These are phyloP conservation scores for Yponomeuta sedellus DNA, from an alignment of 2,888 invertebrate genomes.

Conservation along the genomic window DNA sequence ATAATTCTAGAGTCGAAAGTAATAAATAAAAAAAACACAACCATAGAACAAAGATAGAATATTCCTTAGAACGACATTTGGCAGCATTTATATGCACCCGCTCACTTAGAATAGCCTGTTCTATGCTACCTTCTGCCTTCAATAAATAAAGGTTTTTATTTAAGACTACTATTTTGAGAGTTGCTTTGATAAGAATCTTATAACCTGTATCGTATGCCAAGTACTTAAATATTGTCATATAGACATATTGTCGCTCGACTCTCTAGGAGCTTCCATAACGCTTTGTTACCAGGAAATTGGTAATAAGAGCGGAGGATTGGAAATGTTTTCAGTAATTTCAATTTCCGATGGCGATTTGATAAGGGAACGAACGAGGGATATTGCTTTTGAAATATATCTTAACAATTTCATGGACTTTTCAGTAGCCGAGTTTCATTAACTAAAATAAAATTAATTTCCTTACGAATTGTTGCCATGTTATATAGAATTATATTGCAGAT, in stretches of 20 bases:
- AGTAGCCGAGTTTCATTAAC: not conserved
- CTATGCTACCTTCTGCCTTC: not conserved
- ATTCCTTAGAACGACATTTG: too few species aligned
- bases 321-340: constrained; percentile 42
- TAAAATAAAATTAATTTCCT: not conserved
- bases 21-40: too few species aligned
- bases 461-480: not conserved
- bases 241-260: not conserved
- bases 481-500: not conserved
- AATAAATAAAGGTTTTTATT: not conserved
- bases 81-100: too few species aligned
- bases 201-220: not conserved
- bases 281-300: constrained; percentile 33
- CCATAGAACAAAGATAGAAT: too few species aligned
- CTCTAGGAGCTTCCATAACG: not conserved
- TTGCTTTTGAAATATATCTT: constrained; percentile 19
- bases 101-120: too few species aligned
- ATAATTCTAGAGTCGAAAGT: too few species aligned
- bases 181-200: not conserved
- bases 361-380: constrained; percentile 34
- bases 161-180: not conserved
- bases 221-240: too few species aligned
- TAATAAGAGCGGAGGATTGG: constrained; percentile 32
- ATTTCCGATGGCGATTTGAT: constrained; percentile 46
- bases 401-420: constrained; percentile 9